Evolutionary conservation across 2,797 vertebrate genomes (phyloP).

Genomic region (Parauchenoglanis ngamensis): DNA sequence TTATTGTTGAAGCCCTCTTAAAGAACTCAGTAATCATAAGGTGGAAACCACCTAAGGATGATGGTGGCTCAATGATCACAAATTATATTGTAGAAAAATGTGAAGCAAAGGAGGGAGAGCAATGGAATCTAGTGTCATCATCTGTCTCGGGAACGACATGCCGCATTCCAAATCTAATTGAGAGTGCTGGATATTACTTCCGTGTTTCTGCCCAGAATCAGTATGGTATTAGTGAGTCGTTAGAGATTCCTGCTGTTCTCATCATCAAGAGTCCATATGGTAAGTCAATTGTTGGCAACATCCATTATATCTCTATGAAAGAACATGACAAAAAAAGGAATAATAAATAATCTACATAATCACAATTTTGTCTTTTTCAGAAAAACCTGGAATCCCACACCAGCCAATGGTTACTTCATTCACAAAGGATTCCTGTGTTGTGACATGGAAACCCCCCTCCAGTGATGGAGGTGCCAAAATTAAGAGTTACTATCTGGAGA

Average conservation of each 20-base stretch:
- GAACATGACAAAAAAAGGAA: not conserved
- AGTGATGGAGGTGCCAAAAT: conserved; percentile 97
- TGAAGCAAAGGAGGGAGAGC: conserved; percentile 94
- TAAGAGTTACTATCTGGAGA: conserved; percentile 92
- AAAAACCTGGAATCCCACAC: conserved; percentile 90
- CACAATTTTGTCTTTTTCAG: conserved; percentile 67
- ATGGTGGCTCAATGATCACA: conserved; percentile 92
- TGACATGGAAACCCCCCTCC: conserved; percentile 92
- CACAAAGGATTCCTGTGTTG: conserved; percentile 90
- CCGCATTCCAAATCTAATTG: conserved; percentile 89
- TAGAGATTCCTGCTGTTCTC: conserved; percentile 89
- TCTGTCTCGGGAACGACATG: conserved; percentile 90
- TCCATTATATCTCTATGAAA: not conserved
- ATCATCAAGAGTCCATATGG: conserved; percentile 95
- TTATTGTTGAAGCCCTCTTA: conserved; percentile 90
- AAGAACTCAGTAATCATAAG: conserved; percentile 94
- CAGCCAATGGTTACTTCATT: conserved; percentile 85
- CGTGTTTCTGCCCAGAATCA: conserved; percentile 96
- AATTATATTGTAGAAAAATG: conserved; percentile 97
- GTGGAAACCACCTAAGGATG: conserved; percentile 94
- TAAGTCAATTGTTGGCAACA: conserved; percentile 67
- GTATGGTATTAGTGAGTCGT: conserved; percentile 90
- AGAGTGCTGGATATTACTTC: conserved; percentile 98
- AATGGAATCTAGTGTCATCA: conserved; percentile 95
- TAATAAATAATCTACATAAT: not conserved